A percentile compares a stretch with the other conserved stretches of the same genome.
phyloP scores from a whole-genome alignment of 2,888 invertebrate genomes.

The Peribatodes rhomboidaria region DNA sequence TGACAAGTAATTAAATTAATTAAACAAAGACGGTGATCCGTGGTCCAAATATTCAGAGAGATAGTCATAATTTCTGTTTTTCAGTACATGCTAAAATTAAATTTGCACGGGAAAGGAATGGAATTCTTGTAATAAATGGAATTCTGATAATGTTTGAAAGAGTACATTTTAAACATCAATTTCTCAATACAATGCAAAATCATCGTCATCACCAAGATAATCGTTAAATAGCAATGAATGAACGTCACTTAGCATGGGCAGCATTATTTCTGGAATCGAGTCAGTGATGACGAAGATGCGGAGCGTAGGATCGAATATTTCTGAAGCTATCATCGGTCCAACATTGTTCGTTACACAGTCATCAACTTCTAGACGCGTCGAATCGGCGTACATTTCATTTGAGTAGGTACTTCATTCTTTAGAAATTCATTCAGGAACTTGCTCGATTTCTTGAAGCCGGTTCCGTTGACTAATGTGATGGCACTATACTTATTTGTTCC shows the following conservation, averaged over 20 bases:
- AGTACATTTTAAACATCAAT: not conserved
- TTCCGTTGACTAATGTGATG: too few species aligned
- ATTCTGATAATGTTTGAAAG: not conserved
- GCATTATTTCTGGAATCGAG: constrained; percentile 68
- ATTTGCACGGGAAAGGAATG: too few species aligned
- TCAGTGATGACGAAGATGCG: constrained; percentile 59
- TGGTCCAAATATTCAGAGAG: too few species aligned
- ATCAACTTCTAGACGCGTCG: constrained; percentile 35
- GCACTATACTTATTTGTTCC: too few species aligned
- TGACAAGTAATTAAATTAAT: not conserved
- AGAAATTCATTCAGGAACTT: constrained; percentile 2
- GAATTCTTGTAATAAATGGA: too few species aligned
- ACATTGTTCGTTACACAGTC: constrained; percentile 47
- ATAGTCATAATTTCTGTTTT: too few species aligned
- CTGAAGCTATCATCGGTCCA: constrained; percentile 38
- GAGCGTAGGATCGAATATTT: constrained; percentile 63
- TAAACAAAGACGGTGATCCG: not conserved
- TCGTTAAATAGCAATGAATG: constrained; percentile 30
- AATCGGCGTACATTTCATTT: constrained; percentile 1
- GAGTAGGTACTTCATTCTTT: constrained; percentile 5
- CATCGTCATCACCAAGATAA: not conserved
- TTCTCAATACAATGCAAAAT: not conserved
- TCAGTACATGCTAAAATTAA: too few species aligned
- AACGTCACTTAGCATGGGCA: constrained; percentile 33
- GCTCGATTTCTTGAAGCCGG: not conserved